Conservation (phyloP, 2,113 vertebrate species). For the Actinemys pallida region DNA sequence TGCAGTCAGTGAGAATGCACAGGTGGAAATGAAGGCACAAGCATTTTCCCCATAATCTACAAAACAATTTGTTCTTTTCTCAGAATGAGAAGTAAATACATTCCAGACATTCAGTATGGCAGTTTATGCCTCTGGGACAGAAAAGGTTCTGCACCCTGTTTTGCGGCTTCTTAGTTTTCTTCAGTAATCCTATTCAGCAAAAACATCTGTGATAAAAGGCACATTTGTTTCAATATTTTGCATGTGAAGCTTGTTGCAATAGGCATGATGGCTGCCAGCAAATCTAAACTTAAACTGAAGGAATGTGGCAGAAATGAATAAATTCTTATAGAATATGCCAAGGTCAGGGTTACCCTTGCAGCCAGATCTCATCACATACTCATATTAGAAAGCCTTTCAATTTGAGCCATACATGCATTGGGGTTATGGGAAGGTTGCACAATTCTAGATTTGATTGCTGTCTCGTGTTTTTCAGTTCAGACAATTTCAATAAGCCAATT, state of each 20-base stretch:
- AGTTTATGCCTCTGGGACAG: conserved; percentile 57
- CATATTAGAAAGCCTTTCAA: conserved; percentile 61
- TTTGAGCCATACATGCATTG: conserved; percentile 46
- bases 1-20: background rate
- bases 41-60: background rate
- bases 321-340: conserved; percentile 58
- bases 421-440: conserved; percentile 73
- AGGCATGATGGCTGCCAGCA: conserved; percentile 64
- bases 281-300: conserved; percentile 77
- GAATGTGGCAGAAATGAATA: conserved; percentile 75
- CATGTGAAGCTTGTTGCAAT: conserved; percentile 53
- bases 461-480: conserved; percentile 34
- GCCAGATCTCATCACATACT: conserved; percentile 57
- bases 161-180: conserved; percentile 68
- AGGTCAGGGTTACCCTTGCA: conserved; percentile 68
- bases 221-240: conserved; percentile 69
- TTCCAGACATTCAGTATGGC: conserved; percentile 51
- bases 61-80: conserved; percentile 64
- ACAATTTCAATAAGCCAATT: conserved; percentile 47
- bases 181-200: conserved; percentile 80
- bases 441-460: conserved; percentile 63
- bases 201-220: conserved; percentile 74
- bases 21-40: background rate
- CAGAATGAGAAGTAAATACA: conserved; percentile 60
- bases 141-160: conserved; percentile 67